phyloP scores from a whole-genome alignment of 2,113 vertebrate genomes.

The Scytalopus superciliaris region DNA sequence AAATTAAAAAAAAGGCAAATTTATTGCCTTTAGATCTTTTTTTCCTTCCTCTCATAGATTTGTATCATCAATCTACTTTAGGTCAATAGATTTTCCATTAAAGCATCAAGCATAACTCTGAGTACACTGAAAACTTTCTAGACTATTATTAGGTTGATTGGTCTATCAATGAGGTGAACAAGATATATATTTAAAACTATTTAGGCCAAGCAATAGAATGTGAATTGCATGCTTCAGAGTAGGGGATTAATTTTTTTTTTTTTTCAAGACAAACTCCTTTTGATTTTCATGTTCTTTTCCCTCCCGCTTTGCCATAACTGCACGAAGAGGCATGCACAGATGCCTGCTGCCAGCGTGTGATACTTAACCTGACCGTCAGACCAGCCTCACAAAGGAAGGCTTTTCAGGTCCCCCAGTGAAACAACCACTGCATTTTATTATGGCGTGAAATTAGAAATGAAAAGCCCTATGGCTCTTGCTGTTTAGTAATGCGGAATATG shows the following conservation, averaged over 20 bases:
- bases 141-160: neutral
- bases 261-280: neutral
- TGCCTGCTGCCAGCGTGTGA: constrained; percentile 73
- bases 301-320: constrained; percentile 24
- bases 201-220: constrained; percentile 11
- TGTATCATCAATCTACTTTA: neutral
- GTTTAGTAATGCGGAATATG: constrained; percentile 80
- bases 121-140: neutral
- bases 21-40: neutral
- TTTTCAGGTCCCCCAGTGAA: constrained; percentile 81
- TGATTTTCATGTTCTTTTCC: neutral
- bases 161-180: neutral
- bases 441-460: constrained; percentile 86
- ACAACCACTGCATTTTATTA: constrained; percentile 84
- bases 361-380: constrained; percentile 76
- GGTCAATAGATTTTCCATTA: neutral
- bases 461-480: constrained; percentile 78
- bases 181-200: neutral
- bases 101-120: neutral
- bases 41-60: neutral
- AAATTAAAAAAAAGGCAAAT: neutral
- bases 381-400: constrained; percentile 78
- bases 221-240: neutral
- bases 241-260: neutral
- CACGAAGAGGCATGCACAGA: constrained; percentile 70